A percentile compares a stretch with the other conserved stretches of the same genome.
phyloP scores from a whole-genome alignment of 2,113 vertebrate species.

The Telmatochromis sp. region DNA sequence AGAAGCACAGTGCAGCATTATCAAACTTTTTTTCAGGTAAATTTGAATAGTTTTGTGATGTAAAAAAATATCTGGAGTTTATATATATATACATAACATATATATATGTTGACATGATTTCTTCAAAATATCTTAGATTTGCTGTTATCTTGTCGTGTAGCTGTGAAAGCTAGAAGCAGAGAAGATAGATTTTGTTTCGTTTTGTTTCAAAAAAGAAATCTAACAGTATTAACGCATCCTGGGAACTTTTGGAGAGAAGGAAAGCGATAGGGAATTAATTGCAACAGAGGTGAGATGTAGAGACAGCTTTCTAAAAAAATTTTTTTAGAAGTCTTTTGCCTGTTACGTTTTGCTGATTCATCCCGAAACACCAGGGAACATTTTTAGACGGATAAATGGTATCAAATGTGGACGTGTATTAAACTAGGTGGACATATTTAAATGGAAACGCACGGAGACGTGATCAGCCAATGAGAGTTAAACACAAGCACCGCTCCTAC shows the following conservation, averaged over 20 bases:
- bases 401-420: neutral
- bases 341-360: neutral
- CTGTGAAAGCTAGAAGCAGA: neutral
- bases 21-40: neutral
- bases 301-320: fast-evolving
- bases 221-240: neutral
- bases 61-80: neutral
- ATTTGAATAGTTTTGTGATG: neutral
- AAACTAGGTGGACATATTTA: neutral
- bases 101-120: neutral
- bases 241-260: neutral
- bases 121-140: neutral
- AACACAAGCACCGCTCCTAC: neutral
- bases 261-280: neutral
- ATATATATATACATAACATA: neutral
- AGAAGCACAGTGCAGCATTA: neutral
- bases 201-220: neutral
- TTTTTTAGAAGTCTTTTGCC: neutral
- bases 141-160: neutral
- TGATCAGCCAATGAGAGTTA: neutral
- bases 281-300: neutral
- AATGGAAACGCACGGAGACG: neutral
- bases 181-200: neutral
- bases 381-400: neutral
- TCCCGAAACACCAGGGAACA: neutral